A percentile compares a stretch with the other conserved stretches of the same genome.
Conservation (phyloP, 2,797 vertebrate genomes). For the Myoxocephalus aenaeus region DNA sequence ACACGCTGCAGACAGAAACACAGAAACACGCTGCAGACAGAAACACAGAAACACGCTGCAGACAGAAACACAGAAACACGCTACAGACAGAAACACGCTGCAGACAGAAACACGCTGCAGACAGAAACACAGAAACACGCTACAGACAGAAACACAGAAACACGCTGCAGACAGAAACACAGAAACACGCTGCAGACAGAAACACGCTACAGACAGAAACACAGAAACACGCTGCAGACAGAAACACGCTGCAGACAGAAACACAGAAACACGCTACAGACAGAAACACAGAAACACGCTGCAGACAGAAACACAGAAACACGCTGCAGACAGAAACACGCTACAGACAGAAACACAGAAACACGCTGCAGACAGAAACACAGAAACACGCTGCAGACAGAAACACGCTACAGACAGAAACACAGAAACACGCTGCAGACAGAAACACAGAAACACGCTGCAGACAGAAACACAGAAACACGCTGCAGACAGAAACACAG, state of each 20-base stretch:
- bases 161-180: conserved; percentile 14
- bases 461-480: conserved; percentile 20
- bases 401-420: too few species aligned
- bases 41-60: conserved; percentile 8
- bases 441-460: conserved; percentile 8
- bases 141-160: conserved; percentile 22
- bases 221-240: conserved; percentile 11
- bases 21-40: conserved; percentile 9
- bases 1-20: too few species aligned
- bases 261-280: too few species aligned
- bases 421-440: conserved; percentile 13
- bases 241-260: conserved; percentile 5
- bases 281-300: conserved; percentile 9
- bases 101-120: conserved; percentile 12
- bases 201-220: too few species aligned
- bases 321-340: conserved; percentile 9
- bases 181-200: conserved; percentile 18
- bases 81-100: too few species aligned
- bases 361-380: conserved; percentile 20
- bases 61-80: conserved; percentile 25
- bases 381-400: neutral
- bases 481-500: conserved; percentile 14
- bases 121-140: too few species aligned
- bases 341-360: too few species aligned
- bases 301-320: conserved; percentile 19